A percentile compares a stretch with the other conserved stretches of the same genome.
Conservation (phyloP, 2,797 vertebrate species). For the Diplodus sargus region DNA sequence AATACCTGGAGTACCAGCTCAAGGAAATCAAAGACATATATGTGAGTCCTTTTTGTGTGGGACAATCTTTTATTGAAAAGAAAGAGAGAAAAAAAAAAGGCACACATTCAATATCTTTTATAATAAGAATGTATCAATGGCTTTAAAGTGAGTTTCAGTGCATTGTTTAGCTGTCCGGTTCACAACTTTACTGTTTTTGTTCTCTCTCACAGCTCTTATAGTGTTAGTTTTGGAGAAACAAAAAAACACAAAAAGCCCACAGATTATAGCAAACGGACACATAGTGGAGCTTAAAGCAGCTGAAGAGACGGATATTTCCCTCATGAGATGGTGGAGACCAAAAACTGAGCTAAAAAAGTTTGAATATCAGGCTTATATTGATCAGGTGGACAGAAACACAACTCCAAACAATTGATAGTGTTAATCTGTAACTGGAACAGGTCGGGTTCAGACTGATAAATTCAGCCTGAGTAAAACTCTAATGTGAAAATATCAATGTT, state of each 20-base stretch:
- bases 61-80: too few relatives aligned
- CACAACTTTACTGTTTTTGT: too few relatives aligned
- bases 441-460: too few relatives aligned
- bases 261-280: background rate
- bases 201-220: too few relatives aligned
- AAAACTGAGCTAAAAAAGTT: background rate
- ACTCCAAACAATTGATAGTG: background rate
- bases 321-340: background rate
- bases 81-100: background rate
- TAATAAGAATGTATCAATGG: background rate
- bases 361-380: background rate
- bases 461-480: too few relatives aligned
- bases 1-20: constrained; percentile 97
- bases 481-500: background rate
- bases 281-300: background rate
- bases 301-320: background rate
- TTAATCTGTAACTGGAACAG: too few relatives aligned
- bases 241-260: too few relatives aligned
- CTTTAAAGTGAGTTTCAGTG: background rate
- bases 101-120: background rate
- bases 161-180: background rate
- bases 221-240: too few relatives aligned
- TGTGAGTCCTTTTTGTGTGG: constrained; percentile 84
- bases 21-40: constrained; percentile 95
- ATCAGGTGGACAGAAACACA: background rate